phyloP scores from a whole-genome alignment of 2,113 vertebrate species.

The Colius striatus region DNA sequence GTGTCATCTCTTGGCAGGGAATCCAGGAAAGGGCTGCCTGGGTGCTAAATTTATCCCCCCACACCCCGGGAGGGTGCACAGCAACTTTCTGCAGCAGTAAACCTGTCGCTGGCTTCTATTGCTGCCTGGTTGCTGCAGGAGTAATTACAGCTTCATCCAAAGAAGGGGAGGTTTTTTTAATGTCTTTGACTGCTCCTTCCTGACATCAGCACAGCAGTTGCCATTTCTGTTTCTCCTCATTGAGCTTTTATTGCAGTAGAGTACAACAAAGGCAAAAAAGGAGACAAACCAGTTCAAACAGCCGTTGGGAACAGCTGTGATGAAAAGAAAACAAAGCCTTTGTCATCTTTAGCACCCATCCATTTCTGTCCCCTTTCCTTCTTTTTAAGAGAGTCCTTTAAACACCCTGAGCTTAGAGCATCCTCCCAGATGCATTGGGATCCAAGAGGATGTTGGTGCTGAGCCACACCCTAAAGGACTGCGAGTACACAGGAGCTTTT shows the following conservation, averaged over 20 bases:
- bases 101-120: not conserved
- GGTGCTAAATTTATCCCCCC: not conserved
- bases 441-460: not conserved
- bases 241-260: not conserved
- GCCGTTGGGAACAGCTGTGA: not conserved
- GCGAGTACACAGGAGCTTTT: not conserved
- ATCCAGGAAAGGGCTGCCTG: not conserved
- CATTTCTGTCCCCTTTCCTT: not conserved
- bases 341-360: not conserved
- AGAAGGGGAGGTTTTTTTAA: not conserved
- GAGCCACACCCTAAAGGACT: not conserved
- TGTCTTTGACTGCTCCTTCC: not conserved
- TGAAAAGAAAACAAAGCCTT: not conserved
- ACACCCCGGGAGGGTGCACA: not conserved
- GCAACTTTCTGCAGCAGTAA: not conserved
- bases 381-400: not conserved
- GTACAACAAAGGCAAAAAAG: not conserved
- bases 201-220: constrained; percentile 1
- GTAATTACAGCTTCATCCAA: not conserved
- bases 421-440: not conserved
- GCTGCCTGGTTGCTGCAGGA: not conserved
- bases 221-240: not conserved
- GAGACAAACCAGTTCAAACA: not conserved
- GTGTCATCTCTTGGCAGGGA: not conserved
- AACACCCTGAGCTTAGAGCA: not conserved